Evolutionary conservation across 92 coral and sea anemone species (phyloP).

Genomic region (Zoanthus solanderi): DNA sequence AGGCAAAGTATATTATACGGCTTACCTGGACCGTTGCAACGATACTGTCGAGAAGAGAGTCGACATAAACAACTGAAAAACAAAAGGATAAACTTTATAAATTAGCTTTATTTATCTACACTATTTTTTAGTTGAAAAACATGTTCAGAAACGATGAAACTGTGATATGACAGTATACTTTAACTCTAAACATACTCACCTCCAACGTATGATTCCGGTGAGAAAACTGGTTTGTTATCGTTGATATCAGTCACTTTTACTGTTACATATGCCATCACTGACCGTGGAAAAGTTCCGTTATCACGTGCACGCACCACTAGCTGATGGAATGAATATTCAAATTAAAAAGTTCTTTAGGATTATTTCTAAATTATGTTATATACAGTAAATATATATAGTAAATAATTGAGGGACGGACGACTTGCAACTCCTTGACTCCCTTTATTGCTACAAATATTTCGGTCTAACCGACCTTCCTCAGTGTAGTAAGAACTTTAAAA

Average conservation of each 20-base stretch:
- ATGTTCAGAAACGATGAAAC: no score
- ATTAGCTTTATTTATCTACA: no score
- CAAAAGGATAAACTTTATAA: not conserved
- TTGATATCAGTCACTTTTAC: slow-evolving; percentile 57
- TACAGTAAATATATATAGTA: no score
- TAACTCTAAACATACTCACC: not conserved
- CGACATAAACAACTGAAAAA: slow-evolving; percentile 35
- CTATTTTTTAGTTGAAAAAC: no score
- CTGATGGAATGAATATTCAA: slow-evolving; percentile 31
- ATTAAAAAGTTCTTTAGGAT: not conserved
- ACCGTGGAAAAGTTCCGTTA: slow-evolving; percentile 61
- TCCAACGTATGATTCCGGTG: slow-evolving; percentile 48
- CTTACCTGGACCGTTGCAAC: slow-evolving; percentile 26
- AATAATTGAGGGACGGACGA: no score
- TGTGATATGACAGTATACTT: not conserved
- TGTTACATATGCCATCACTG: slow-evolving; percentile 45
- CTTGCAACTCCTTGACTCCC: no score
- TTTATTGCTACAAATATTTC: no score
- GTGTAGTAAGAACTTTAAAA: no score
- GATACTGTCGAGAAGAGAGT: slow-evolving; percentile 25
- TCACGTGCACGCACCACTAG: slow-evolving; percentile 65
- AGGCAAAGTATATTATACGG: not conserved
- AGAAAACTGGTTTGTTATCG: slow-evolving; percentile 62
- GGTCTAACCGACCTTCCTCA: no score
- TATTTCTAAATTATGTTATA: not conserved